phyloP scores from a whole-genome alignment of 2,113 vertebrate genomes.

The Litocranius walleri region DNA sequence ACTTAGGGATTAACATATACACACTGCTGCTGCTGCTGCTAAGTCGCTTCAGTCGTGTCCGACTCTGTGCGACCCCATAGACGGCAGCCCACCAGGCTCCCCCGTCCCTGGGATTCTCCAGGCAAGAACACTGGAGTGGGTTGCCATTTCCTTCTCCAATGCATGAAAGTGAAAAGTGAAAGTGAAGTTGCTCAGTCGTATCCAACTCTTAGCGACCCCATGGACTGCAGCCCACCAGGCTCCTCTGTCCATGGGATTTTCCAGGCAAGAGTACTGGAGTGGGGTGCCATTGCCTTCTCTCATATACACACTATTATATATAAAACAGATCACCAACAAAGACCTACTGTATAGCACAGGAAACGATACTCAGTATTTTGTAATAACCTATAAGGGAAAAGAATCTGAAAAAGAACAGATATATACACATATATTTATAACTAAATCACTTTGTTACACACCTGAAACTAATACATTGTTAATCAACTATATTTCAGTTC shows the following conservation, averaged over 20 bases:
- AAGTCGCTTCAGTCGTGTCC: no score
- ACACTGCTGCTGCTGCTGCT: no score
- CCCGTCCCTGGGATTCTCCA: no score
- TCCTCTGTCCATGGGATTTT: no score
- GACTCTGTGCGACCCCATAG: accelerated
- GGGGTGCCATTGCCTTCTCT: no score
- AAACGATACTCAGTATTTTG: neutral
- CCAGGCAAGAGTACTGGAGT: no score
- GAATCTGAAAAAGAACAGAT: neutral
- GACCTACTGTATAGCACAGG: neutral
- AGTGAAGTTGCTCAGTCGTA: no score
- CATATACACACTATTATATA: neutral
- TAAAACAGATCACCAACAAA: neutral
- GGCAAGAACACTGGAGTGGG: no score
- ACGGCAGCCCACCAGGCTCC: no score
- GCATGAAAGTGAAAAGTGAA: no score
- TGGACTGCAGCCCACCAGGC: no score
- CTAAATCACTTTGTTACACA: neutral
- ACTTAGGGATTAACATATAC: neutral
- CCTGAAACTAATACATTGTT: neutral
- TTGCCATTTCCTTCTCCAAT: no score
- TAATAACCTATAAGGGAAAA: neutral
- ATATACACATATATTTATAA: neutral
- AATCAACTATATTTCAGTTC: neutral
- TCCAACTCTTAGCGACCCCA: accelerated